Conservation (phyloP, 2,888 invertebrate genomes). For the Sisyra nigra region DNA sequence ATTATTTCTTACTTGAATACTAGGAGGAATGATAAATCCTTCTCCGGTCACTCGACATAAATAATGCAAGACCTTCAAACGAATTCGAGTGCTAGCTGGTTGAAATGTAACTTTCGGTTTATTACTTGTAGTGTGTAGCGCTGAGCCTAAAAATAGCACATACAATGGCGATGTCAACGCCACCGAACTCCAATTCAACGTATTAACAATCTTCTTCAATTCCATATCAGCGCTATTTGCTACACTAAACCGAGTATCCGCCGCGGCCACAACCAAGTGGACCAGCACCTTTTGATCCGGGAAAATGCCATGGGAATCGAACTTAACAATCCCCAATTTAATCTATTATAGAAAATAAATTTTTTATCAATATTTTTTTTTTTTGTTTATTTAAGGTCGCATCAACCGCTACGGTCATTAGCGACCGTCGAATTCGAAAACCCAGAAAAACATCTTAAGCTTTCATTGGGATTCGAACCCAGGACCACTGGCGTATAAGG, state of each 20-base stretch:
- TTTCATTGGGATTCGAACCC: no score
- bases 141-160: constrained; percentile 58
- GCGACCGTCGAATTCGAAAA: no score
- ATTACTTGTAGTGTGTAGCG: constrained; percentile 30
- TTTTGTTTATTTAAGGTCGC: no score
- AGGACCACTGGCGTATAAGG: no score
- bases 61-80: constrained; percentile 72
- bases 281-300: constrained; percentile 55
- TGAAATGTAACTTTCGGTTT: constrained; percentile 52
- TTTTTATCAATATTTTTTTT: no score
- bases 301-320: constrained; percentile 64
- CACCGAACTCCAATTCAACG: constrained; percentile 61
- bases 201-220: constrained; percentile 61
- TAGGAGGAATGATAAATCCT: constrained; percentile 59
- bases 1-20: constrained; percentile 69
- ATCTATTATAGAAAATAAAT: constrained; percentile 26
- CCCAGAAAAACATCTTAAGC: no score
- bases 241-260: constrained; percentile 79
- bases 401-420: no score
- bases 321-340: constrained; percentile 66
- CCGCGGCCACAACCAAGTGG: constrained; percentile 68
- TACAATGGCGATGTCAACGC: constrained; percentile 60
- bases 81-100: constrained; percentile 67
- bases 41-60: constrained; percentile 55
- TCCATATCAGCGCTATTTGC: constrained; percentile 77